Conservation (phyloP, 2,888 invertebrate species). For the Agrotis ipsilon region DNA sequence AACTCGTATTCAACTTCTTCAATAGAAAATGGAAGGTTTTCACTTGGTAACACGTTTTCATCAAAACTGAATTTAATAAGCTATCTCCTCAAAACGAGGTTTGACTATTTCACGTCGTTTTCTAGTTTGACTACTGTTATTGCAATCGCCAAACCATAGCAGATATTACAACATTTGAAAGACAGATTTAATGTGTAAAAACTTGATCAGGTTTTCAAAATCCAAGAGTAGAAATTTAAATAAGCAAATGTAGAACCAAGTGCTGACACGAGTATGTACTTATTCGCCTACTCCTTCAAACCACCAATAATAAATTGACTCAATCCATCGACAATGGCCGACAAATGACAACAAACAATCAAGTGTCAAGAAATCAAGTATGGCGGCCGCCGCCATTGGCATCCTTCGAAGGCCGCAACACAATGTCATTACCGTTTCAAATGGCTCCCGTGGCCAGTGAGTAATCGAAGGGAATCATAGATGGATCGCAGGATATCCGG, state of each 20-base stretch:
- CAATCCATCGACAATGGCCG: slow-evolving; percentile 26
- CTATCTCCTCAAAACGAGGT: background rate
- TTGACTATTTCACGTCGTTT: background rate
- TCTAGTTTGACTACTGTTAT: background rate
- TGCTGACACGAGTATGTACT: background rate
- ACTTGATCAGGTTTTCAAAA: background rate
- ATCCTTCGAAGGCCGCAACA: slow-evolving; percentile 55
- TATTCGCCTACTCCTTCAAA: background rate
- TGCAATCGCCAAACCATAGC: background rate
- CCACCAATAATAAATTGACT: slow-evolving; percentile 5
- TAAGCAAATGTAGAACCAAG: background rate
- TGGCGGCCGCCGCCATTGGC: slow-evolving; percentile 39
- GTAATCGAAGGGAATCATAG: slow-evolving; percentile 56
- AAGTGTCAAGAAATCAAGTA: slow-evolving; percentile 43
- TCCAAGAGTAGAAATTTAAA: background rate
- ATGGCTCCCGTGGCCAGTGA: slow-evolving; percentile 50
- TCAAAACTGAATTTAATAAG: background rate
- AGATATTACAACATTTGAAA: background rate
- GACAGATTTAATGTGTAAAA: background rate
- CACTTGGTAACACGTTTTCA: background rate
- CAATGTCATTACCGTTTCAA: slow-evolving; percentile 64
- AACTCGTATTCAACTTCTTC: background rate
- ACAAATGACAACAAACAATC: slow-evolving; percentile 35
- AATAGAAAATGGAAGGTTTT: background rate
- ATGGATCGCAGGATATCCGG: slow-evolving; percentile 61